Evolutionary conservation across 1,140 invertebrate species (phyloP).

Genomic region (Homalodisca vitripennis): DNA sequence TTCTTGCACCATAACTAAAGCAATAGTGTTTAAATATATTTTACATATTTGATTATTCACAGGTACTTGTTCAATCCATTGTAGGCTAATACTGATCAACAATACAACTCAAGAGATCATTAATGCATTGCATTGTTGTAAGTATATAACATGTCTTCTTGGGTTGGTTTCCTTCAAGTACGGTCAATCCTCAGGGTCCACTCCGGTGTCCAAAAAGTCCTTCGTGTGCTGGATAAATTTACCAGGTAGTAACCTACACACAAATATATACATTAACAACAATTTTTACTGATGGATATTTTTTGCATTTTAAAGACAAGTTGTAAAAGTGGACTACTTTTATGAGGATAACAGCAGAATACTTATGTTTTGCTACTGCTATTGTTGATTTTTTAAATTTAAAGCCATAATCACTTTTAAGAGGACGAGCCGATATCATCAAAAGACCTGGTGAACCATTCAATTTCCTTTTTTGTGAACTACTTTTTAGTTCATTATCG

Average conservation of each 20-base stretch:
- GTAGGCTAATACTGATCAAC: not conserved
- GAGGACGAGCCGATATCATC: no score
- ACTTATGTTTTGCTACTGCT: no score
- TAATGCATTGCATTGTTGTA: not conserved
- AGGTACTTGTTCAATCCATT: no score
- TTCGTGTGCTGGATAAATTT: conserved; percentile 41
- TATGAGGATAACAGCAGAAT: not conserved
- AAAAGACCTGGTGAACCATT: no score
- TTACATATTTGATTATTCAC: no score
- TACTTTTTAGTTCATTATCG: no score
- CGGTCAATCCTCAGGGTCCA: conserved; percentile 40
- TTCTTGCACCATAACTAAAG: no score
- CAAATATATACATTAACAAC: not conserved
- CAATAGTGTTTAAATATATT: no score
- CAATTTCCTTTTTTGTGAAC: no score
- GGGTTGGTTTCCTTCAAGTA: no score
- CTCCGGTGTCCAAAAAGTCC: conserved; percentile 43
- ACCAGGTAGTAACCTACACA: conserved; percentile 40
- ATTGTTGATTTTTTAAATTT: no score
- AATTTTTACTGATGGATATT: not conserved
- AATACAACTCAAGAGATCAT: not conserved
- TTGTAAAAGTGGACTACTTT: not conserved
- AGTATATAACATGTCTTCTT: not conserved
- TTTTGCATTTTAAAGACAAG: not conserved
- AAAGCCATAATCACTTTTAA: no score